Evolutionary conservation across 2,888 invertebrate genomes (phyloP).

Genomic region (Hydrotaea cyrtoneurina): DNA sequence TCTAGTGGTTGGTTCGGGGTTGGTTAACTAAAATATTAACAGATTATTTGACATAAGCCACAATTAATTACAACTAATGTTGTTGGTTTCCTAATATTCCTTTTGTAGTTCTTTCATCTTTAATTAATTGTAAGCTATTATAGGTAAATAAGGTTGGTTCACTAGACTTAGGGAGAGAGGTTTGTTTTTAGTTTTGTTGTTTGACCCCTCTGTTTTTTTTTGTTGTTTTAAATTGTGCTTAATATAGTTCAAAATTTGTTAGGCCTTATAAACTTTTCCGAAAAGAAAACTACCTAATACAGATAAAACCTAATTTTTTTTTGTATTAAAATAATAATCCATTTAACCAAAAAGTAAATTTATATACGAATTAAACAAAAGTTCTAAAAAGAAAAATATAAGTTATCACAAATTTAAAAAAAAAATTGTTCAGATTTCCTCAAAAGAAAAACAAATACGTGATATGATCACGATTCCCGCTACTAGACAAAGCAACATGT

Average conservation of each 20-base stretch:
- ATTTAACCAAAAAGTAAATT: conserved; percentile 41
- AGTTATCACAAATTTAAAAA: conserved; percentile 52
- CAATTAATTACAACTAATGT: conserved; percentile 41
- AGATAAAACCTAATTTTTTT: neutral
- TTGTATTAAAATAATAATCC: conserved; percentile 29
- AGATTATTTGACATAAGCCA: conserved; percentile 43
- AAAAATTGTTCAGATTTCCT: conserved; percentile 30
- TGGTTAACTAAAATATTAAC: conserved; percentile 39
- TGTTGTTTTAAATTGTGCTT: conserved; percentile 50
- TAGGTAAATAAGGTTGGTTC: conserved; percentile 5
- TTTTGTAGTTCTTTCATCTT: conserved; percentile 20
- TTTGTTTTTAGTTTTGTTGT: neutral
- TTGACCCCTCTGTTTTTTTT: neutral
- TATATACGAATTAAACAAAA: conserved; percentile 22
- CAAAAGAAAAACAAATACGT: neutral
- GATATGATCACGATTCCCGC: neutral
- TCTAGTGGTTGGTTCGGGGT: neutral
- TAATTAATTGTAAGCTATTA: conserved; percentile 46
- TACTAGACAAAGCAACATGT: neutral
- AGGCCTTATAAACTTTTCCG: conserved; percentile 9
- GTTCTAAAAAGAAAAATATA: conserved; percentile 14
- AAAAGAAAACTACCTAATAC: neutral
- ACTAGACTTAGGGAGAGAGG: neutral
- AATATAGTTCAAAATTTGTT: conserved; percentile 1
- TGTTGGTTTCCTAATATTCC: neutral